A percentile compares a stretch with the other conserved stretches of the same genome.
Evolutionary conservation across 1,140 invertebrate genomes (phyloP).

Genomic region (Tribolium madens): DNA sequence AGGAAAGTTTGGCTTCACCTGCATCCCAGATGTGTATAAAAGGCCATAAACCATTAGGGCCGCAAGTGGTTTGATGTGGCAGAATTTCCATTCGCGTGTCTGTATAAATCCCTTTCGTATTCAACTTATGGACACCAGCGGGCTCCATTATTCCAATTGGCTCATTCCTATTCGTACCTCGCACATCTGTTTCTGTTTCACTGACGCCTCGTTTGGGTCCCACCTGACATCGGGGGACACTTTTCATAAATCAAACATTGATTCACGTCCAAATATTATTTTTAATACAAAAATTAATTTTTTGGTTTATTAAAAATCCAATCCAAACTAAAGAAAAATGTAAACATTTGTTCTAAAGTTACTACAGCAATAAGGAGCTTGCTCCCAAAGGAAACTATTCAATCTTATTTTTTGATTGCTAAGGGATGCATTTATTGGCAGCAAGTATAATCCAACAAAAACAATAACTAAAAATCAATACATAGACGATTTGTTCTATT

Average conservation of each 20-base stretch:
- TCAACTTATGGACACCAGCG: conserved; percentile 47
- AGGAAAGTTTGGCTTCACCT: conserved; percentile 17
- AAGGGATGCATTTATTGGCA: too few species aligned
- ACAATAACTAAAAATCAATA: conserved; percentile 6
- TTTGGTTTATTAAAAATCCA: too few species aligned
- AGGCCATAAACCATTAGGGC: conserved; percentile 35
- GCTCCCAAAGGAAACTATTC: neutral
- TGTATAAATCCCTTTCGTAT: conserved; percentile 50
- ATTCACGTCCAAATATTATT: neutral
- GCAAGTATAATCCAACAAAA: neutral
- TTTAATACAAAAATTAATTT: too few species aligned
- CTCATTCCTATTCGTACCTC: conserved; percentile 48
- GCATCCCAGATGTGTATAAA: conserved; percentile 25
- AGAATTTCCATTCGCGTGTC: conserved; percentile 39
- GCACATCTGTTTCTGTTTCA: conserved; percentile 46
- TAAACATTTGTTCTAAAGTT: too few species aligned
- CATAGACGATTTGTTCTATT: too few species aligned
- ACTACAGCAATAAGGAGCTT: too few species aligned
- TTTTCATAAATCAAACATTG: conserved; percentile 25
- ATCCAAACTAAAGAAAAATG: too few species aligned
- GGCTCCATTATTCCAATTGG: conserved; percentile 50
- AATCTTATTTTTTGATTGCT: conserved; percentile 22
- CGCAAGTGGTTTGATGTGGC: conserved; percentile 34
- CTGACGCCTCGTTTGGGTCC: conserved; percentile 19
- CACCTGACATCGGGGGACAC: neutral